These are phyloP conservation scores for Volucella inflata DNA, from an alignment of 2,888 invertebrate genomes.

Conservation along the genomic window DNA sequence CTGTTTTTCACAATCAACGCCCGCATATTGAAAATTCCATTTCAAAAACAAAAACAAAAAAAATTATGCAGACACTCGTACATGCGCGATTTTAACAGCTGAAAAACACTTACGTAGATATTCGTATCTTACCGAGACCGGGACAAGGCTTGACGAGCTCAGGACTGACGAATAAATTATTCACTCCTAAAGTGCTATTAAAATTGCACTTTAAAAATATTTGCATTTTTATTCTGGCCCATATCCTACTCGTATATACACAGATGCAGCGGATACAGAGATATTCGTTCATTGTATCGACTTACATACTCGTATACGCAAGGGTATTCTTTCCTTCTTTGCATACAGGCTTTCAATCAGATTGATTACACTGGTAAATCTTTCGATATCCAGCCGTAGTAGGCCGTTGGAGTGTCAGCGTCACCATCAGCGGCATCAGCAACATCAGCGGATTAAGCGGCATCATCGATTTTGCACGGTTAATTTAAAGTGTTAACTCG, in stretches of 20 bases:
- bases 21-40: conserved; percentile 71
- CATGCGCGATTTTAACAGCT: conserved; percentile 45
- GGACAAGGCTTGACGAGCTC: conserved; percentile 22
- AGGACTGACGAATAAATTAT: conserved; percentile 65
- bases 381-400: conserved; percentile 55
- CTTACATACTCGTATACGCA: conserved; percentile 3
- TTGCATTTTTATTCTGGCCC: conserved; percentile 64
- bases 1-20: conserved; percentile 63
- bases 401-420: not conserved
- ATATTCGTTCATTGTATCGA: not conserved
- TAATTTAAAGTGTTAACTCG: conserved; percentile 72
- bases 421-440: conserved; percentile 20
- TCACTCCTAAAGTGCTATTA: conserved; percentile 74
- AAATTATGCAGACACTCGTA: conserved; percentile 59
- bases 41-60: conserved; percentile 37
- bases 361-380: conserved; percentile 66
- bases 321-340: not conserved
- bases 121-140: conserved; percentile 22
- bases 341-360: conserved; percentile 54
- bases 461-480: conserved; percentile 69
- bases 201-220: conserved; percentile 74
- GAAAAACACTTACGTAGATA: conserved; percentile 55
- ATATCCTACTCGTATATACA: conserved; percentile 24
- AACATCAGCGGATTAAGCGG: conserved; percentile 62
- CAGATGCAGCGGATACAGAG: not conserved